Base-by-base conservation (phyloP, 2,113 vertebrate species). In the Corythaeola cristata region DNA sequence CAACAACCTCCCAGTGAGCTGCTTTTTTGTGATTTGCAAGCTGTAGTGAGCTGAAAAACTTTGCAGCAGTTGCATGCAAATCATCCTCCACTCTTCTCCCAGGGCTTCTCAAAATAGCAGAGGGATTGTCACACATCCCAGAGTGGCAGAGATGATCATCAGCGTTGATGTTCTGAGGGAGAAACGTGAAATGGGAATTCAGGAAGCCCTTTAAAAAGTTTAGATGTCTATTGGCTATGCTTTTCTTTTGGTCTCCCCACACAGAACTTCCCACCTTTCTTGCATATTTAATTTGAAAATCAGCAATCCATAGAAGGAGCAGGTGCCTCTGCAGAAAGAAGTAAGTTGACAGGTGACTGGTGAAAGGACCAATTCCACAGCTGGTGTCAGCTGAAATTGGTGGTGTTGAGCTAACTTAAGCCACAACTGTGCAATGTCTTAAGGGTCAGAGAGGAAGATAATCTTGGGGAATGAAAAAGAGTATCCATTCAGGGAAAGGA, bases 31-130 rank as follows among this genome's bases (percentile, higher is more conserved):
- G 35, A 50, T 85, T 55, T 85, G 41, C 50, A 37, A 58, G 77
- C 87, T 85, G 82, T 63, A 85, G 64, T 4, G 50, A 94, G 89
- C 91, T 93, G 86, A 85, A 67, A 62, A 88, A 52, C 75, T 95
- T 35, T 66, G 85, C 92, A 85, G 94, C 2, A 10, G 49, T 60
- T 88, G 71, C 71, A 33, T 83, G 67, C 75, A 92, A 83, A 96
- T 88, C 90, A 69, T 86, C 88, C 75, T 64, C 82, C 21, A 7
- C 82, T 79, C 30, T 55, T 60, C 95, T 95, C 82, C 53, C 53
- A 2, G 67, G 73, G 88, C 56, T 89, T 8, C 21, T 45, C 1
- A 44, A 68, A 94, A 82, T 12, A 55, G 90, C 81, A 87, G 88
- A 85, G 81, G 90, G 72, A 67, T 88, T 89, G 90, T 94, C 85